These are phyloP conservation scores for Epinephelus awoara DNA, from an alignment of 2,797 vertebrate genomes.

Conservation along the genomic window DNA sequence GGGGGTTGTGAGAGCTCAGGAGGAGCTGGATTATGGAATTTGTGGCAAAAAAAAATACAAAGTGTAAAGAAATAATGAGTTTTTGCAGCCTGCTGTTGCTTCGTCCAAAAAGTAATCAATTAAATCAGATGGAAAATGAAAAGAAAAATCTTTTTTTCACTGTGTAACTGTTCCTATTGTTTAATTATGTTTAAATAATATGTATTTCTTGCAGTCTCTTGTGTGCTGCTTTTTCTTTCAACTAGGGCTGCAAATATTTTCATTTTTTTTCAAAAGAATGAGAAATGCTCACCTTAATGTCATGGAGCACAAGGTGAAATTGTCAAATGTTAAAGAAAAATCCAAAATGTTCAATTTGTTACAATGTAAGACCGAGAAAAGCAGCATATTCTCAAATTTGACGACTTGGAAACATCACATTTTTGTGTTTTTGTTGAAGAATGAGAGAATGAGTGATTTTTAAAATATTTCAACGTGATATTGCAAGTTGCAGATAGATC, in stretches of 20 bases:
- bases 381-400: not conserved
- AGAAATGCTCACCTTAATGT: not conserved
- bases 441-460: not conserved
- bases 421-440: not conserved
- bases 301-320: not conserved
- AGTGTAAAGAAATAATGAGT: not conserved
- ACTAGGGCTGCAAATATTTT: not conserved
- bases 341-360: not conserved
- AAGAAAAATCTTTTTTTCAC: not conserved
- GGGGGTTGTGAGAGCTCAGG: not conserved
- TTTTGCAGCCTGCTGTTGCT: not conserved
- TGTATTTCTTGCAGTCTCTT: not conserved
- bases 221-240: not conserved
- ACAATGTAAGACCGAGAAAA: not conserved
- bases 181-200: not conserved
- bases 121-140: not conserved
- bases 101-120: not conserved
- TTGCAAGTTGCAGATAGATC: not conserved
- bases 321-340: not conserved
- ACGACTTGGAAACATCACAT: not conserved
- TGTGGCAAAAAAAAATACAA: not conserved
- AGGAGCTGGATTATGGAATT: not conserved
- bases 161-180: not conserved
- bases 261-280: not conserved
- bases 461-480: not conserved